Evolutionary conservation across 2,113 vertebrate species (phyloP).

Genomic region (Origma solitaria): DNA sequence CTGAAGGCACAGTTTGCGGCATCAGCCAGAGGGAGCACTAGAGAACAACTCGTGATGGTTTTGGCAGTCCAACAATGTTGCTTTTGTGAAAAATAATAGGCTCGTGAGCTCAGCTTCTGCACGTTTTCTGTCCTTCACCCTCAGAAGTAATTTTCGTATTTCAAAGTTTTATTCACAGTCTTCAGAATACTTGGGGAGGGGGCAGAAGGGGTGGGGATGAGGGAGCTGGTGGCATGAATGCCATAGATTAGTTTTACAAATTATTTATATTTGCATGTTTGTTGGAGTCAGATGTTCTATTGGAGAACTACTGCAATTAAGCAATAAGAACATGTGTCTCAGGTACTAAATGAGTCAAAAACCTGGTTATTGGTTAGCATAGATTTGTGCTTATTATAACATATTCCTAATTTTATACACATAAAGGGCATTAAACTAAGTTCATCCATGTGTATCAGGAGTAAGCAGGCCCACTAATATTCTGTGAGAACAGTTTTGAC

Average conservation of each 20-base stretch:
- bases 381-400: background rate
- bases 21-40: background rate
- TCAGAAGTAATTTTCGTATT: background rate
- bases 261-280: background rate
- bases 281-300: rapidly evolving
- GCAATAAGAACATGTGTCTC: background rate
- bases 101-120: background rate
- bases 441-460: background rate
- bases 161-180: background rate
- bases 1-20: background rate
- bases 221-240: background rate
- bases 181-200: background rate
- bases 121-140: background rate
- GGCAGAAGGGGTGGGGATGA: background rate
- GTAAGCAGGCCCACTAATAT: background rate
- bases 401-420: background rate
- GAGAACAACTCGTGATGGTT: background rate
- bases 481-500: background rate
- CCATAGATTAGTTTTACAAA: background rate
- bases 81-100: background rate
- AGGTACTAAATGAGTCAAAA: background rate
- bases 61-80: background rate
- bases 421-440: background rate
- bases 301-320: background rate
- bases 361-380: background rate